These are phyloP conservation scores for Asobara japonica DNA, from an alignment of 1,140 invertebrate genomes.

Conservation along the genomic window DNA sequence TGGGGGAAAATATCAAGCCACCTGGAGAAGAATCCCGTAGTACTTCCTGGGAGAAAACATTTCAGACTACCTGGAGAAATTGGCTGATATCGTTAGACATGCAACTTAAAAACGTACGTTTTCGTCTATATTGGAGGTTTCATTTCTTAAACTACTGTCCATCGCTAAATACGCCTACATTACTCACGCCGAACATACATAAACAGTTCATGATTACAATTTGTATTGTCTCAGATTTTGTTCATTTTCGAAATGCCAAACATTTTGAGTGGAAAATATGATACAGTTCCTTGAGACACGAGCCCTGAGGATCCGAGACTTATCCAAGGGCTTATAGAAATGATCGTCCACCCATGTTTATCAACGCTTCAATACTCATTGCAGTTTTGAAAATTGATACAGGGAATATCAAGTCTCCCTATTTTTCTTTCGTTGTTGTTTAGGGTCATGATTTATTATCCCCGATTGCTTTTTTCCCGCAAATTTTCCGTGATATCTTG, in stretches of 20 bases:
- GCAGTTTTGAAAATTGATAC: neutral
- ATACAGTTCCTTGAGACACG: conserved; percentile 54
- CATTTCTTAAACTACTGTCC: too few relatives aligned
- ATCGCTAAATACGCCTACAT: too few relatives aligned
- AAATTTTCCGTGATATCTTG: conserved; percentile 36
- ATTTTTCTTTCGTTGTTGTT: neutral
- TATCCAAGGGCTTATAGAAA: conserved; percentile 36
- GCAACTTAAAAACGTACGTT: too few relatives aligned
- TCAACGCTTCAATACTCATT: conserved; percentile 28
- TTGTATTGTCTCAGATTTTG: neutral
- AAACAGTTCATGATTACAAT: too few relatives aligned
- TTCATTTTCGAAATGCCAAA: conserved; percentile 4
- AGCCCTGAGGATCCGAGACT: conserved; percentile 48
- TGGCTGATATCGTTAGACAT: too few relatives aligned
- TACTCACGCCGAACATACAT: too few relatives aligned
- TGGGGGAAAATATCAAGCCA: too few relatives aligned
- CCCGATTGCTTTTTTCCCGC: neutral
- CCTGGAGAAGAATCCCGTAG: too few relatives aligned
- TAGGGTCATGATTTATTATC: neutral
- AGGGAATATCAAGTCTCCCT: neutral
- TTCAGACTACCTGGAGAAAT: too few relatives aligned
- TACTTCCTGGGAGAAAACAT: too few relatives aligned
- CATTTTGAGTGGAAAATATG: conserved; percentile 46
- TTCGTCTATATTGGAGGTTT: too few relatives aligned
- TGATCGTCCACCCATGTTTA: conserved; percentile 23